Evolutionary conservation across 2,797 vertebrate species (phyloP).

Genomic region (Morelia viridis): DNA sequence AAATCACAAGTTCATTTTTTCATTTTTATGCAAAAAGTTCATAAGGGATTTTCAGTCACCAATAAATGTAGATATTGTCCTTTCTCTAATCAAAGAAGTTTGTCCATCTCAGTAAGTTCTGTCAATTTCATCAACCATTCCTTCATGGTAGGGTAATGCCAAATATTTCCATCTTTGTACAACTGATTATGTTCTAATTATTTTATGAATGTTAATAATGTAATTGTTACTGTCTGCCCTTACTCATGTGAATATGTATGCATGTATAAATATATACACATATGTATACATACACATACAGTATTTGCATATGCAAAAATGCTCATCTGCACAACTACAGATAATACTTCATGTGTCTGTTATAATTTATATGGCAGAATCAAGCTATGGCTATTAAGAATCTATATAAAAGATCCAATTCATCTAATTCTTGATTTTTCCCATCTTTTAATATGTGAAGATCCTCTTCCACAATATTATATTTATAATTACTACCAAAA

Average conservation of each 20-base stretch:
- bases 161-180: background rate
- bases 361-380: background rate
- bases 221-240: no score
- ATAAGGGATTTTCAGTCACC: no score
- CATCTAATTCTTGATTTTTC: background rate
- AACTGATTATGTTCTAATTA: background rate
- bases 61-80: no score
- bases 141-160: no score
- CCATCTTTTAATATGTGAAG: background rate
- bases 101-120: no score
- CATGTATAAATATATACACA: background rate
- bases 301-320: background rate
- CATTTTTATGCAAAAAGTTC: no score
- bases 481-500: slow-evolving; percentile 36
- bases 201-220: background rate
- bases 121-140: no score
- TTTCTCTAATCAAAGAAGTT: no score
- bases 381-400: background rate
- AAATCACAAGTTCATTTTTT: no score
- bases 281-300: background rate
- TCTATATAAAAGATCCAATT: background rate
- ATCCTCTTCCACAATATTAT: slow-evolving; percentile 2
- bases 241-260: background rate
- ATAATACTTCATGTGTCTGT: background rate
- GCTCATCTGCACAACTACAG: background rate